Base-by-base conservation (phyloP, 2,113 vertebrate species). In the Channa argus region DNA sequence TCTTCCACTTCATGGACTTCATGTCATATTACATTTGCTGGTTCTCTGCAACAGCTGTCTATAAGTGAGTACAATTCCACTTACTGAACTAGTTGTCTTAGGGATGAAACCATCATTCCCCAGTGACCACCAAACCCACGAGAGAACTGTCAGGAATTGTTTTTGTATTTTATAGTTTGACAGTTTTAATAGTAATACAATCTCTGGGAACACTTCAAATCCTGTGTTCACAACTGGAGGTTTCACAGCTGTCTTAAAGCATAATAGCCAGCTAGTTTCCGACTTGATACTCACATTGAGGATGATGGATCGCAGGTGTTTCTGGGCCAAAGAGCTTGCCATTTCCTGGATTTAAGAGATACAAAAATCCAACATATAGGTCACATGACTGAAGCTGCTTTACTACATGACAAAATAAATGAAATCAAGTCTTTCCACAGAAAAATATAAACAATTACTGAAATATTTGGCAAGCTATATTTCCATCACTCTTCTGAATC, bases 301-400 rank as follows among this genome's bases (percentile, higher is more conserved):
- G 84, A 99, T 98, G 90, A 99, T 98, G 86, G 96, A 97, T 47
- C 98, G 95, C 73, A 99, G 94, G 89, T 99, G 97, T 92, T 98
- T 99, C 96, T 99, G 98, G 33, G 97, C 96, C 91, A 98, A 94
- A 41, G 96, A 95, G 64, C 96, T 97, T 46, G 98, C 97, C 97
- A 99, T 99, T 84, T 99, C 98, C 98, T 99, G 62, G 66, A 70
- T 67, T 53, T 12, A 61, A 59, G 24, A 87, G 4, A 80, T 5
- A 67, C 24, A 80, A 70, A 33, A 81, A 56, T 62, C 8, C 50
- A 75, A 62, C 45, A 64, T 9, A 60, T 14, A 76, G 14, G 15
- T 63, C 38, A 65, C 50, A 74, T 38, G 33, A 75, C 24, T 43
- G 41, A 63, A 45, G 45, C 53, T 46, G 38, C 10, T 77, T 80